These are phyloP conservation scores for Erpornis zantholeuca DNA, from an alignment of 2,113 vertebrate genomes.

Conservation along the genomic window DNA sequence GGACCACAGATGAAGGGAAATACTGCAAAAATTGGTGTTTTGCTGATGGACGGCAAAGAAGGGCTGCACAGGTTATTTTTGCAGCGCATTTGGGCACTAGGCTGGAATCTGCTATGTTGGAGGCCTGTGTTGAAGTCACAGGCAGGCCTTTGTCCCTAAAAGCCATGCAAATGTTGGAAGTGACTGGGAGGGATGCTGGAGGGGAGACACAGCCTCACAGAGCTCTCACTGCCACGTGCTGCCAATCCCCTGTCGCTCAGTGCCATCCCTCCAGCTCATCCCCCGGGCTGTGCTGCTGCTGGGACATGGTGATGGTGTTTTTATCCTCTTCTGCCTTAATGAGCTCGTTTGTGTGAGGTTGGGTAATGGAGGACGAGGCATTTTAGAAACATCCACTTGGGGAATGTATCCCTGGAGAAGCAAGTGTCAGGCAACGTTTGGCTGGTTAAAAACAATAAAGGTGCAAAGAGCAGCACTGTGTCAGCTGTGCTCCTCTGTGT, in stretches of 20 bases:
- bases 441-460: not conserved
- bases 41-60: not conserved
- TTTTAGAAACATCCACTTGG: not conserved
- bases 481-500: not conserved
- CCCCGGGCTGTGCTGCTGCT: not conserved
- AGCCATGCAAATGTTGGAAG: not conserved
- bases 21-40: not conserved
- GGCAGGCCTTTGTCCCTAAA: not conserved
- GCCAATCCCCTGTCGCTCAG: not conserved
- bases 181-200: not conserved
- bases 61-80: not conserved
- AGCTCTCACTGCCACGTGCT: not conserved
- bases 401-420: not conserved
- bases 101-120: too few species aligned
- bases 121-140: accelerated
- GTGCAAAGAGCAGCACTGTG: not conserved
- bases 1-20: not conserved
- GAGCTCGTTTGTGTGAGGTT: not conserved
- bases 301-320: not conserved
- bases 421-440: not conserved
- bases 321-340: not conserved
- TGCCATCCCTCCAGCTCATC: not conserved
- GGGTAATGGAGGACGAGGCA: not conserved
- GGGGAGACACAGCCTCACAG: accelerated
- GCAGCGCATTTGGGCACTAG: not conserved